phyloP scores from a whole-genome alignment of 2,888 invertebrate species.

The Latrodectus elegans region DNA sequence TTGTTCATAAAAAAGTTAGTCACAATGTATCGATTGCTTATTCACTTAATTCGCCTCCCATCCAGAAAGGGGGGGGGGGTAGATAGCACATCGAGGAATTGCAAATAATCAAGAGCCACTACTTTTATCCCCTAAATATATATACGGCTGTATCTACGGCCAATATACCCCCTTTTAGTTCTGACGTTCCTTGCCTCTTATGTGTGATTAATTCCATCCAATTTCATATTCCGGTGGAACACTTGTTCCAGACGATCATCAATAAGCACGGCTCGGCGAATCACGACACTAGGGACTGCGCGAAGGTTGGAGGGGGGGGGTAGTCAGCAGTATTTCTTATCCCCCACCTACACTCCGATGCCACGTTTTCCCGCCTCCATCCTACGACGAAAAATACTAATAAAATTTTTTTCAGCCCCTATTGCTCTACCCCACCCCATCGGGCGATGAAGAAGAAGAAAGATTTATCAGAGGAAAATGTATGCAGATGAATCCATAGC shows the following conservation, averaged over 20 bases:
- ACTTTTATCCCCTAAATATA: constrained; percentile 18
- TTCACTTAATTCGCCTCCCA: not conserved
- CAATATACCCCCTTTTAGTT: constrained; percentile 32
- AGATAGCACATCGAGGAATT: constrained; percentile 40
- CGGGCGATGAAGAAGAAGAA: constrained; percentile 5
- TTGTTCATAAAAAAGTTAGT: not conserved
- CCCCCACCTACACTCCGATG: constrained; percentile 31
- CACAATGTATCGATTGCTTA: constrained; percentile 1
- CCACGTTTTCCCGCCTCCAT: constrained; percentile 24
- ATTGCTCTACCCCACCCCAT: constrained; percentile 23
- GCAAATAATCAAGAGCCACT: constrained; percentile 61
- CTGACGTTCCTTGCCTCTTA: constrained; percentile 61
- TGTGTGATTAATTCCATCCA: constrained; percentile 68
- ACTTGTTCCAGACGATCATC: constrained; percentile 65
- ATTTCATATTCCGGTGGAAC: constrained; percentile 67
- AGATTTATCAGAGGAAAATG: constrained; percentile 65
- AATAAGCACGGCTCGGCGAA: constrained; percentile 67
- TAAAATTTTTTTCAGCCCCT: constrained; percentile 23
- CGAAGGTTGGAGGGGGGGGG: constrained; percentile 4
- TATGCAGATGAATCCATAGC: constrained; percentile 66
- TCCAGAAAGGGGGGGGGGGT: not conserved
- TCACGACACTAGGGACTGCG: constrained; percentile 56
- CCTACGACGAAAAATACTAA: constrained; percentile 30
- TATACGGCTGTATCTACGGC: constrained; percentile 6
- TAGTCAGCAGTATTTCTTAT: not conserved